Evolutionary conservation across 2,113 vertebrate genomes (phyloP), one percentile per base, ranked within the genome.

Genomic region (Gavialis gangeticus): DNA sequence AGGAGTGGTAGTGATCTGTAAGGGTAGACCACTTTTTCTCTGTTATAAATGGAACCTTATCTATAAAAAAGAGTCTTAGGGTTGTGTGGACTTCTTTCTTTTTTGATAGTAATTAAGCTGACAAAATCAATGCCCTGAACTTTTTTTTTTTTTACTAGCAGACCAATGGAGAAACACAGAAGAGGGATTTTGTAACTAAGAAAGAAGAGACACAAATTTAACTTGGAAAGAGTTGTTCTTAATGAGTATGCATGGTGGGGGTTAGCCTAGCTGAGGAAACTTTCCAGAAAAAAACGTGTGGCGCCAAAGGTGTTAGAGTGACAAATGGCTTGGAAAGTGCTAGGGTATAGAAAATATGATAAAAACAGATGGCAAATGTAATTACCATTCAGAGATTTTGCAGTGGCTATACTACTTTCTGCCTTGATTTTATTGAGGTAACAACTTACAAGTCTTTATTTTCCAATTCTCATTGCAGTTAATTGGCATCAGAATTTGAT

Each of bases 361-460:
- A 79, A 94, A 98, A 97, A 81, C 67, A 83, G 69, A 85, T 80
- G 88, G 66, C 57, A 95, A 92, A 96, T 57, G 58, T 96, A 90
- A 97, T 96, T 95, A 77, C 54, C 86, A 87, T 19, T 17, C 85
- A 60, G 54, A 96, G 89, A 96, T 82, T 71, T 15, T 30, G 63
- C 78, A 77, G 69, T 94, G 91, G 87, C 67, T 93, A 63, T 92
- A 87, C 58, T 81, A 75, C 78, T 84, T 95, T 7, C 2, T 91
- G 75, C 81, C 92, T 94, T 88, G 85, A 97, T 79, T 95, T 79
- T 87, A 85, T 83, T 66, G 82, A 95, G 87, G 69, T 78, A 46
- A 46, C 46, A 46, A 46, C 46, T 46, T 95, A 84, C 59, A 91
- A 96, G 37, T 55, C 81, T 54, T 89, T 93, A 55, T 95, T 97